These are phyloP conservation scores for Hypselothyrea guttata DNA, from an alignment of 2,888 invertebrate species.

Conservation along the genomic window DNA sequence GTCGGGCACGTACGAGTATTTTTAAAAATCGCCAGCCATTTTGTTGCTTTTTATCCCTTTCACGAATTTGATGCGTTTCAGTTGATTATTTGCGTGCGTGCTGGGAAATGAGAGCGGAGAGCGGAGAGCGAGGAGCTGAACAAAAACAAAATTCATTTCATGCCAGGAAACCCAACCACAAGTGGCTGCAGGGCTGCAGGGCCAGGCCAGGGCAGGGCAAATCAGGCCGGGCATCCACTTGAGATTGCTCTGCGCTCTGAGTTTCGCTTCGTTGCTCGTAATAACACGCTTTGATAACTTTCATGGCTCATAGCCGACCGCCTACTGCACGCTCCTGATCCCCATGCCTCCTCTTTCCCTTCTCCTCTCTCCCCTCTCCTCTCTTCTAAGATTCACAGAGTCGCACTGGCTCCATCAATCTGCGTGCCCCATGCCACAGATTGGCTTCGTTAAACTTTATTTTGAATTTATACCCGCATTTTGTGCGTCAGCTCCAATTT, in stretches of 20 bases:
- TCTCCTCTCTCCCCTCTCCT: slow-evolving; percentile 1
- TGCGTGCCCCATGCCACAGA: slow-evolving; percentile 37
- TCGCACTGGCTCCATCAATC: slow-evolving; percentile 28
- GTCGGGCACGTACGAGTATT: slow-evolving; percentile 33
- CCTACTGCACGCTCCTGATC: slow-evolving; percentile 65
- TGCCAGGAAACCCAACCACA: slow-evolving; percentile 71
- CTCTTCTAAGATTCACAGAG: slow-evolving; percentile 16
- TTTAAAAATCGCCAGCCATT: slow-evolving; percentile 66
- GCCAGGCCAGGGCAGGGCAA: slow-evolving; percentile 10
- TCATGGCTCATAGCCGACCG: slow-evolving; percentile 77
- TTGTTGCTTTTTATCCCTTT: slow-evolving; percentile 65
- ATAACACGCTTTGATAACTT: slow-evolving; percentile 82
- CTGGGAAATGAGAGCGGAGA: slow-evolving; percentile 16
- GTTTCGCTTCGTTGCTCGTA: slow-evolving; percentile 71
- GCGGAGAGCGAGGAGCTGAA: slow-evolving; percentile 1
- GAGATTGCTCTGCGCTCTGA: slow-evolving; percentile 41
- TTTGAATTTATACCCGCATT: slow-evolving; percentile 68
- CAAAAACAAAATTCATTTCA: slow-evolving; percentile 60
- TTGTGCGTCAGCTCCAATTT: slow-evolving; percentile 53
- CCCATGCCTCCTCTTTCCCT: slow-evolving; percentile 16
- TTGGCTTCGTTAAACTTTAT: slow-evolving; percentile 78
- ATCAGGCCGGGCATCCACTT: slow-evolving; percentile 48
- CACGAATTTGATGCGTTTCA: slow-evolving; percentile 73
- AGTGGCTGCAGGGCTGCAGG: slow-evolving; percentile 54
- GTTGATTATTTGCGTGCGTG: slow-evolving; percentile 74